Conservation (phyloP, 2,888 invertebrate species). For the Strigamia maritima region DNA sequence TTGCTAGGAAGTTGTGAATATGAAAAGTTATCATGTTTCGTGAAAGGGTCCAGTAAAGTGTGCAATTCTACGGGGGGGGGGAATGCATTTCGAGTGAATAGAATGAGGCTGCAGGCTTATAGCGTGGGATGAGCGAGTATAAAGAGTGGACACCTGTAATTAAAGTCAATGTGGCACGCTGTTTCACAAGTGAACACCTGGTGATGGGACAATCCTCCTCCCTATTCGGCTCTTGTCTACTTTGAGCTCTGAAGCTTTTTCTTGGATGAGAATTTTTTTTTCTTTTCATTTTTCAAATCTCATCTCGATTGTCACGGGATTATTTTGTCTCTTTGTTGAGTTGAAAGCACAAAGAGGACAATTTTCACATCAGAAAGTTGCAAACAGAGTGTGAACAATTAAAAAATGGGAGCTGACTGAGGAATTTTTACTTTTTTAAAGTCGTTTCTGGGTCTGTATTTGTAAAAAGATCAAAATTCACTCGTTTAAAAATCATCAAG, state of each 20-base stretch:
- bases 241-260: not conserved
- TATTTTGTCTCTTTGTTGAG: conserved; percentile 1
- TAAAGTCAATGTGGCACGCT: conserved; percentile 17
- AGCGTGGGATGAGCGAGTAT: conserved; percentile 18
- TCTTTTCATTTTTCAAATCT: not conserved
- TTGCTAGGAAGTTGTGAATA: not conserved
- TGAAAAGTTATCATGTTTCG: not conserved
- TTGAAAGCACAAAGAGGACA: conserved; percentile 29
- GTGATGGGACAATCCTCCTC: not conserved
- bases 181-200: conserved; percentile 30
- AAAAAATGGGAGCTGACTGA: not conserved
- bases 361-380: conserved; percentile 30
- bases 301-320: conserved; percentile 1
- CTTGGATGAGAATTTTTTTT: not conserved
- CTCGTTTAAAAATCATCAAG: no score
- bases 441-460: no score
- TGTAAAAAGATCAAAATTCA: no score
- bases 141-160: conserved; percentile 31
- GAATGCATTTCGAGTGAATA: not conserved
- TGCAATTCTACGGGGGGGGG: no score
- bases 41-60: not conserved
- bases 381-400: conserved; percentile 7
- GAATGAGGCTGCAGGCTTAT: not conserved
- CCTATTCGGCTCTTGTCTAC: not conserved
- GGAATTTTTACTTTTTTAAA: no score